A percentile compares a stretch with the other conserved stretches of the same genome.
phyloP scores from a whole-genome alignment of 1,140 invertebrate species.

The Drosophila nikananu region DNA sequence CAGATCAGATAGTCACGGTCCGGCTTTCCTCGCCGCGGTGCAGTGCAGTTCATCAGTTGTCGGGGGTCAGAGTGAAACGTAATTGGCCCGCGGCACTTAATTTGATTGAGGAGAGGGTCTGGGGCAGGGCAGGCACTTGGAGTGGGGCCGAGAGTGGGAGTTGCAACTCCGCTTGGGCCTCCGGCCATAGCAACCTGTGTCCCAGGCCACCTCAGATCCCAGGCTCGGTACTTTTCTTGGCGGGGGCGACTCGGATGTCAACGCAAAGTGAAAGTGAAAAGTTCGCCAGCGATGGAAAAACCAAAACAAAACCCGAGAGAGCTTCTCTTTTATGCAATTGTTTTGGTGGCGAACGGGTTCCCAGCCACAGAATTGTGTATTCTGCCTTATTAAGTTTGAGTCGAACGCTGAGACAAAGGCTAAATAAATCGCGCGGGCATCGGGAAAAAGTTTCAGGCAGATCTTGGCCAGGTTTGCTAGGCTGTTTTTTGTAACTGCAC shows the following conservation, averaged over 20 bases:
- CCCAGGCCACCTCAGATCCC: slow-evolving; percentile 15
- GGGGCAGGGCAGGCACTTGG: slow-evolving; percentile 1
- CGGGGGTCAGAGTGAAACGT: slow-evolving; percentile 78
- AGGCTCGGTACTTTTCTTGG: slow-evolving; percentile 31
- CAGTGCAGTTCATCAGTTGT: slow-evolving; percentile 64
- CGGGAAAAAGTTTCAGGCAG: slow-evolving; percentile 64
- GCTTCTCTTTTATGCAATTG: slow-evolving; percentile 80
- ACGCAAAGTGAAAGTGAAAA: slow-evolving; percentile 81
- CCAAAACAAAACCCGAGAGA: slow-evolving; percentile 15
- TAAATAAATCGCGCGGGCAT: slow-evolving; percentile 61
- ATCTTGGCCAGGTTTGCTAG: slow-evolving; percentile 57
- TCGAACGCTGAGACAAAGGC: slow-evolving; percentile 55
- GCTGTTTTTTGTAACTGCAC: slow-evolving; percentile 42
- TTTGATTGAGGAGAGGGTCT: slow-evolving; percentile 63
- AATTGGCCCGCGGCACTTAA: slow-evolving; percentile 77
- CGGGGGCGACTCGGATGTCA: slow-evolving; percentile 68
- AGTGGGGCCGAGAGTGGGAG: background rate
- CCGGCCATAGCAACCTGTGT: slow-evolving; percentile 56
- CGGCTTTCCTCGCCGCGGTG: slow-evolving; percentile 60
- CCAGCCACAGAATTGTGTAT: slow-evolving; percentile 68
- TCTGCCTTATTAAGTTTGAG: slow-evolving; percentile 57
- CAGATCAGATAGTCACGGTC: slow-evolving; percentile 61
- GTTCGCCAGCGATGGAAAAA: slow-evolving; percentile 32
- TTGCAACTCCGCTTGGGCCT: slow-evolving; percentile 10
- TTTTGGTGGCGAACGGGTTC: slow-evolving; percentile 50